Evolutionary conservation across 1,140 invertebrate species (phyloP).

Genomic region (Drosophila albomicans): DNA sequence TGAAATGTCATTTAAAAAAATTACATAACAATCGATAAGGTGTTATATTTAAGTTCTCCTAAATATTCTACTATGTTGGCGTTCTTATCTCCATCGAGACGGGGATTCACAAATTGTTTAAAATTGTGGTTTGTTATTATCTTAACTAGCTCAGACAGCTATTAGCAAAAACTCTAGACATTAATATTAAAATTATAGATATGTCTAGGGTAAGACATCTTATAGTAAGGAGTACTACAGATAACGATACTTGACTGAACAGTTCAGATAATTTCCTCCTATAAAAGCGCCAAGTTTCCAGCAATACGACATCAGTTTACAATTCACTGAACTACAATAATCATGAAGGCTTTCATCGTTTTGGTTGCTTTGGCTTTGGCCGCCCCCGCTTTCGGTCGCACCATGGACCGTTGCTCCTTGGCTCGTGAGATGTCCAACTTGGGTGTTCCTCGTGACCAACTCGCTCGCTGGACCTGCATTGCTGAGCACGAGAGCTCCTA

Average conservation of each 20-base stretch:
- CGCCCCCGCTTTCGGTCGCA: slow-evolving; percentile 65
- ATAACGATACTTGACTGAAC: background rate
- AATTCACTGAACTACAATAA: slow-evolving; percentile 42
- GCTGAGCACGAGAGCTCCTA: slow-evolving; percentile 68
- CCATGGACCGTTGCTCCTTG: slow-evolving; percentile 75
- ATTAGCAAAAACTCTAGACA: background rate
- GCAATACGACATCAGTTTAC: slow-evolving; percentile 53
- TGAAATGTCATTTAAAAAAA: background rate
- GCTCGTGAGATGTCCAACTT: slow-evolving; percentile 70
- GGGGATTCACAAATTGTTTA: slow-evolving; percentile 33
- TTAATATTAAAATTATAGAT: background rate
- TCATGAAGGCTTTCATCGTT: slow-evolving; percentile 68
- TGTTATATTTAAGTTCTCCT: slow-evolving; percentile 16
- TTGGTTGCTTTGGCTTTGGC: slow-evolving; percentile 62
- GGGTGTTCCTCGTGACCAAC: slow-evolving; percentile 65
- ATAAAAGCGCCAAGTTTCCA: slow-evolving; percentile 43
- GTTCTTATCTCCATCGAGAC: slow-evolving; percentile 1
- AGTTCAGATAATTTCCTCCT: slow-evolving; percentile 42
- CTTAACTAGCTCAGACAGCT: background rate
- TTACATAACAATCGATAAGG: background rate
- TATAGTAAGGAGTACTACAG: slow-evolving; percentile 14
- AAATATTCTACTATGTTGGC: slow-evolving; percentile 11
- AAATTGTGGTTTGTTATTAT: background rate
- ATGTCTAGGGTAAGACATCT: background rate
- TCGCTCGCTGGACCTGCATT: slow-evolving; percentile 64